Conservation (phyloP, 1,140 invertebrate genomes). For the Danaus melanippus region DNA sequence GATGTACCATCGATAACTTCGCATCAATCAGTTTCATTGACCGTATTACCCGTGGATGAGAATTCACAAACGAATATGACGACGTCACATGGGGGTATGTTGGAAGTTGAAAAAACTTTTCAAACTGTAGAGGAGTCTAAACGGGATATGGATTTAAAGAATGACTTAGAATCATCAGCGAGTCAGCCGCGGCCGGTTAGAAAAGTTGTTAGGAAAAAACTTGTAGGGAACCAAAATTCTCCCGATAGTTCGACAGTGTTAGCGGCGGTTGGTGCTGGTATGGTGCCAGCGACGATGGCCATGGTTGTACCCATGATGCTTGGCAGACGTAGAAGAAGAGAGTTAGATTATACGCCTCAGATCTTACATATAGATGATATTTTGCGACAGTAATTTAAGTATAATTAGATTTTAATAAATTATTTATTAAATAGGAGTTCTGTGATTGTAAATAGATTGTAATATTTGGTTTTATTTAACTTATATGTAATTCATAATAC, state of each 20-base stretch:
- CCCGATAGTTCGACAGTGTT: constrained; percentile 75
- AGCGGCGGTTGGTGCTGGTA: constrained; percentile 82
- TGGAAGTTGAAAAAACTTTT: constrained; percentile 82
- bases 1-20: constrained; percentile 51
- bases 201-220: constrained; percentile 51
- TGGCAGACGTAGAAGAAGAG: constrained; percentile 71
- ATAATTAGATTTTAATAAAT: no score
- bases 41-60: constrained; percentile 79
- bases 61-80: constrained; percentile 76
- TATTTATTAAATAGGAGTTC: no score
- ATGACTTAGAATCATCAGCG: constrained; percentile 39
- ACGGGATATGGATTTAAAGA: constrained; percentile 55
- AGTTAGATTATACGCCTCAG: constrained; percentile 19
- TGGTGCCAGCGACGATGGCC: constrained; percentile 84
- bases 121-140: constrained; percentile 77
- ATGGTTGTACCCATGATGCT: constrained; percentile 84
- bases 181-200: constrained; percentile 39
- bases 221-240: constrained; percentile 36
- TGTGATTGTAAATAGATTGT: no score
- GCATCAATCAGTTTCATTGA: constrained; percentile 76
- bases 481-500: no score
- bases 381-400: constrained; percentile 6
- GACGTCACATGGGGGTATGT: constrained; percentile 81
- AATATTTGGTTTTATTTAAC: no score
- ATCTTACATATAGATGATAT: constrained; percentile 15